A percentile compares a stretch with the other conserved stretches of the same genome.
These are phyloP conservation scores for Corydoras maculifer DNA, from an alignment of 2,113 vertebrate species.

Conservation along the genomic window DNA sequence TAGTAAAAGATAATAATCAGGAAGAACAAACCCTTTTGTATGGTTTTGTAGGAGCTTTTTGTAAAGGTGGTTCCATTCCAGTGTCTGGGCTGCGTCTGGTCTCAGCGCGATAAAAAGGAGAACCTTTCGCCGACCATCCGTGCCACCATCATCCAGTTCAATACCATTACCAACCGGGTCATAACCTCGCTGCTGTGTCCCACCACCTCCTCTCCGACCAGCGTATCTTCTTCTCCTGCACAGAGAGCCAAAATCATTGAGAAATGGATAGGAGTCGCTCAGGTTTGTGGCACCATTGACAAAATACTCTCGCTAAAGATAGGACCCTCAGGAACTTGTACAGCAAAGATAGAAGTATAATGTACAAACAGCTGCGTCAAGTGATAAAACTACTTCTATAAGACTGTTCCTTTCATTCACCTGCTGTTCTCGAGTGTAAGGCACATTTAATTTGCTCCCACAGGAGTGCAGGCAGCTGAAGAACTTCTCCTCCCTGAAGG, in stretches of 20 bases:
- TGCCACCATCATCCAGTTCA: constrained; percentile 82
- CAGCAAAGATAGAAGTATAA: too few relatives aligned
- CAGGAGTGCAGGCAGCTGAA: constrained; percentile 74
- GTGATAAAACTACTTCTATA: not conserved
- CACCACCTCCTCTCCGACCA: constrained; percentile 22
- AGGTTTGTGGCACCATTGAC: constrained; percentile 62
- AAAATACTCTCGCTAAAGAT: too few relatives aligned
- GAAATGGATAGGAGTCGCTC: constrained; percentile 80
- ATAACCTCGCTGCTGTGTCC: constrained; percentile 71
- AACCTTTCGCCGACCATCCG: constrained; percentile 73
- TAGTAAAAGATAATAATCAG: too few relatives aligned
- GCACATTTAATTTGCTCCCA: not conserved
- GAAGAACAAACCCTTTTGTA: not conserved
- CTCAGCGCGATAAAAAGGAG: constrained; percentile 79
- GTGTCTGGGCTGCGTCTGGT: constrained; percentile 85
- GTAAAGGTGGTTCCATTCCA: constrained; percentile 71
- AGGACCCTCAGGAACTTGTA: too few relatives aligned
- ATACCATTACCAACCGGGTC: constrained; percentile 73
- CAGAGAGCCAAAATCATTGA: constrained; percentile 75
- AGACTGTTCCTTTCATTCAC: not conserved
- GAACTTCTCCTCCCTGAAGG: constrained; percentile 80
- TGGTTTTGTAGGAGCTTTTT: constrained; percentile 72
- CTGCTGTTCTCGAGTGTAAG: not conserved
- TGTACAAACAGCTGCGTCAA: too few relatives aligned
- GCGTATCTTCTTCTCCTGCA: constrained; percentile 36